These are phyloP conservation scores for Neopelma chrysocephalum DNA, from an alignment of 2,797 vertebrate species.

Conservation along the genomic window DNA sequence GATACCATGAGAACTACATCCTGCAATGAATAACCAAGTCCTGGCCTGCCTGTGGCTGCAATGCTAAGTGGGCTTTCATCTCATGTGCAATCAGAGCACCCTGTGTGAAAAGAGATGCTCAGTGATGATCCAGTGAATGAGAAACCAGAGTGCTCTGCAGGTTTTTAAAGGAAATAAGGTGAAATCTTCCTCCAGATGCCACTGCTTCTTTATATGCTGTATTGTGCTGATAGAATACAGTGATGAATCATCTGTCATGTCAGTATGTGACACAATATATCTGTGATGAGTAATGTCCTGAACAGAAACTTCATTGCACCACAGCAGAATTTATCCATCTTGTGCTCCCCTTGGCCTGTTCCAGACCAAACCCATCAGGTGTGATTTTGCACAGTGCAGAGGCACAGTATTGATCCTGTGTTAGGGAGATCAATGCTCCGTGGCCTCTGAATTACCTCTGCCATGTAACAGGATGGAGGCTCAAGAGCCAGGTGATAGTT, in stretches of 20 bases:
- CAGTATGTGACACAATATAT: background rate
- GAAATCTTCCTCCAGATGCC: background rate
- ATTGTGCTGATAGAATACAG: background rate
- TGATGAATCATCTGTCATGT: background rate
- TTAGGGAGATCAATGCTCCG: background rate
- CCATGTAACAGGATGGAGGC: background rate
- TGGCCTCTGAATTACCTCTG: background rate
- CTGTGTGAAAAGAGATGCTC: background rate
- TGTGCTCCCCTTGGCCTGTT: background rate
- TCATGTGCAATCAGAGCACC: background rate
- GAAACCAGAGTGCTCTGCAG: background rate
- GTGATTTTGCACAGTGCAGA: background rate
- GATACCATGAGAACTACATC: background rate
- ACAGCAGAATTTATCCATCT: background rate
- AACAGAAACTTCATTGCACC: background rate
- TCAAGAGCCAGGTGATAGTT: background rate
- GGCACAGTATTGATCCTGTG: background rate
- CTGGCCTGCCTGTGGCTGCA: background rate
- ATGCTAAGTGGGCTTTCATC: background rate
- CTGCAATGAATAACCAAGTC: background rate
- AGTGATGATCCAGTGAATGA: background rate
- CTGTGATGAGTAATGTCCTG: background rate
- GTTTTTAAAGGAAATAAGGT: slow-evolving; percentile 1
- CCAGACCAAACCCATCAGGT: background rate
- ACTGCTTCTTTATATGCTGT: background rate